Base-by-base conservation (phyloP, 2,888 invertebrate genomes). In the Scaptomyza cyrtandrae region DNA sequence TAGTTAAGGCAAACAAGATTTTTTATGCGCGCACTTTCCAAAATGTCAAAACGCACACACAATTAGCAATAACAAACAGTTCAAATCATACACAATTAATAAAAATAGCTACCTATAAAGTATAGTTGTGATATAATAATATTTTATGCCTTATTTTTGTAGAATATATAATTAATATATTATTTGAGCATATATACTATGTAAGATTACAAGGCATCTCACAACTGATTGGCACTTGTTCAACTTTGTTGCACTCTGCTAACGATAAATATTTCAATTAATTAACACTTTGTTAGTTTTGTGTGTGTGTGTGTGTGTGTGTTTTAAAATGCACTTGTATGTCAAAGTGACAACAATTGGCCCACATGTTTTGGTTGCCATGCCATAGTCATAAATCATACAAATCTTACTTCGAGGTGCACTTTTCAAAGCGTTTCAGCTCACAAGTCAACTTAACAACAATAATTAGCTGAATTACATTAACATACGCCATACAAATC, bases 1-100 rank as follows among this genome's bases (percentile, higher is more conserved):
- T 80, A 75, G 67, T 53, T 67, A 86, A 83, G 82, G 82, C 77
- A 85, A 83, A 86, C 82, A 52, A 86, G 79, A 85, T 86, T 86
- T 80, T 39, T 39, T 71, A 65, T 54, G 56, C 70, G 67, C 79
- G 63, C 67, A 85, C 83, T 83, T 87, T 83, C 87, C 83, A 85
- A 87, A 87, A 85, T 81, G 87, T 86, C 82, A 78, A 86, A 86
- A 60, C 60, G 73, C 56, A 65, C 62, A 67, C 56, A 65, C 61
- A 67, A 62, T 71, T 73, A 61, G 62, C 82, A 56, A 65, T 53
- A 60, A 44, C 24, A 27, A 16, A 48, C 14, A 52, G 44, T 49
- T 52, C 54, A 16, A 43, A 24, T 2, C 33, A 27, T n/a, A 5
- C 35, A 50, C 16, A 33, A 19, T 48, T 31, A 61, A 45, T 35